These are phyloP conservation scores for Centrocercus urophasianus DNA, from an alignment of 2,113 vertebrate genomes.

Conservation along the genomic window DNA sequence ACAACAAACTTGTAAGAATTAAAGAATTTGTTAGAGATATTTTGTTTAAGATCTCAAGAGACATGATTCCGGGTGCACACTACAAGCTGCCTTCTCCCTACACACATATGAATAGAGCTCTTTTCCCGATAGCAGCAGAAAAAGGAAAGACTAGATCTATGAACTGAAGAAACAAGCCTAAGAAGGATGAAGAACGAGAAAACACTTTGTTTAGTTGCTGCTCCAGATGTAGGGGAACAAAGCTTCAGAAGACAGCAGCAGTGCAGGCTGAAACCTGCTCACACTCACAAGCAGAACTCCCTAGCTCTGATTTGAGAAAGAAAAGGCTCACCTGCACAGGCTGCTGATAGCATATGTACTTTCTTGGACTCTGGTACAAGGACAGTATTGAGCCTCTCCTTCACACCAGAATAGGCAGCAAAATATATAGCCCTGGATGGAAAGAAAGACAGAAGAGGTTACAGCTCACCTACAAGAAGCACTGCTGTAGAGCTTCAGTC, in stretches of 20 bases:
- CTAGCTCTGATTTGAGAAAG: neutral
- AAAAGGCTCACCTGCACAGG: constrained; percentile 69
- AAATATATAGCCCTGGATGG: constrained; percentile 74
- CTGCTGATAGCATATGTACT: constrained; percentile 71
- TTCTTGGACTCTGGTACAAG: constrained; percentile 67
- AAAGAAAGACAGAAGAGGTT: neutral
- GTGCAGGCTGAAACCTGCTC: neutral
- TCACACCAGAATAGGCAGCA: constrained; percentile 68
- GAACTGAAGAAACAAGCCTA: neutral
- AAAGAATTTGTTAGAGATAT: neutral
- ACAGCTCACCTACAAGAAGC: neutral
- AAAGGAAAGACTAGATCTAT: neutral
- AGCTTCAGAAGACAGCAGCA: neutral
- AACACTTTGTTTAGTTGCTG: neutral
- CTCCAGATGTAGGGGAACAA: neutral
- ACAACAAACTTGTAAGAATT: neutral
- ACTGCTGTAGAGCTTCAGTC: neutral
- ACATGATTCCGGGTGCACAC: neutral
- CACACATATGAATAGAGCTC: neutral
- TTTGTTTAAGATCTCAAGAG: neutral
- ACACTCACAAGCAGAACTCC: neutral
- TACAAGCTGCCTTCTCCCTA: neutral
- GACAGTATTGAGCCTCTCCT: constrained; percentile 69
- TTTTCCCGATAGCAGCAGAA: neutral
- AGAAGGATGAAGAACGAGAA: neutral